Percentiles rank a stretch among this genome's conserved stretches.
These are phyloP conservation scores for Podarcis raffonei DNA, from an alignment of 2,113 vertebrate genomes.

Conservation along the genomic window DNA sequence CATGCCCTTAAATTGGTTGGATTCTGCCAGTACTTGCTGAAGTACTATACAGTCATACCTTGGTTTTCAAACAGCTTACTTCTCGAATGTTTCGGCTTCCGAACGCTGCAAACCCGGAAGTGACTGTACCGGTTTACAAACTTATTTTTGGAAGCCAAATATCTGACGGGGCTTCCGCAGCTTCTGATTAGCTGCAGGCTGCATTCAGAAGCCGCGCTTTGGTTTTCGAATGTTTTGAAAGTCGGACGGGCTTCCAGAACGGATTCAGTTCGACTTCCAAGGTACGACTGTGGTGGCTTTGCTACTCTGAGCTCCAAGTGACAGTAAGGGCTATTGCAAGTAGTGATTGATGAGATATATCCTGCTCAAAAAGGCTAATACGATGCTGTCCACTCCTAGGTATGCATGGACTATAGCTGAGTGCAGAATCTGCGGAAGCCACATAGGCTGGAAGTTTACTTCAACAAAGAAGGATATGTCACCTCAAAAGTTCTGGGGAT, in stretches of 20 bases:
- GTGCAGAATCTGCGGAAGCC: conserved; percentile 89
- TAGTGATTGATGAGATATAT: neutral
- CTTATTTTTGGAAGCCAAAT: too few relatives aligned
- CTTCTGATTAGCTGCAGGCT: too few relatives aligned
- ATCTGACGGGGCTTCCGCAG: too few relatives aligned
- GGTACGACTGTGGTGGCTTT: neutral
- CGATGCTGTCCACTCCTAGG: conserved; percentile 62
- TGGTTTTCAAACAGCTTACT: too few relatives aligned
- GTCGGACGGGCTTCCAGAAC: too few relatives aligned
- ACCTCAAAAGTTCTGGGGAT: conserved; percentile 92
- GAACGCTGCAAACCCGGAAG: too few relatives aligned
- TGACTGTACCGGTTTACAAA: too few relatives aligned
- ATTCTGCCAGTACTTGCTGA: neutral
- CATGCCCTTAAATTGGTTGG: neutral
- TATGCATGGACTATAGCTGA: conserved; percentile 97
- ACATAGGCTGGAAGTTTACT: conserved; percentile 98
- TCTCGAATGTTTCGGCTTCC: too few relatives aligned
- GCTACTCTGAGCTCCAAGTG: neutral
- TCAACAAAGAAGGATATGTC: conserved; percentile 92
- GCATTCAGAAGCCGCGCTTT: too few relatives aligned
- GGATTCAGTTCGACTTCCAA: too few relatives aligned
- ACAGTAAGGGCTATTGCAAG: neutral
- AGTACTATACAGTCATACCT: neutral
- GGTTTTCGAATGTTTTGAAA: too few relatives aligned
- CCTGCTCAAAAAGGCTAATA: accelerated